These are phyloP conservation scores for western clawed frog (Xenopus tropicalis) DNA, from an alignment of 2,113 vertebrate genomes.

Conservation along the genomic window DNA sequence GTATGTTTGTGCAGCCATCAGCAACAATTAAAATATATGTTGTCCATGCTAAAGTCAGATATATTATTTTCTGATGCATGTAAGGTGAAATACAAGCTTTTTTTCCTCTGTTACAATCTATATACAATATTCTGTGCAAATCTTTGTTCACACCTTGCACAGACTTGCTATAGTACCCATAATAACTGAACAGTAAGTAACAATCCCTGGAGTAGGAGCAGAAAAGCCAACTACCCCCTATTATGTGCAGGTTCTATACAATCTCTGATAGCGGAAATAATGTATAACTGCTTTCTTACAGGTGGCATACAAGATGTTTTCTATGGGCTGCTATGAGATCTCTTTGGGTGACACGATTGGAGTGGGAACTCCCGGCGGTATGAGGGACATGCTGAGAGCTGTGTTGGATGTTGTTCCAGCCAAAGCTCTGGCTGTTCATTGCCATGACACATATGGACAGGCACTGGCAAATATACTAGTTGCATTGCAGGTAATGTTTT, in stretches of 20 bases:
- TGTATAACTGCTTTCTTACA: slow-evolving; percentile 49
- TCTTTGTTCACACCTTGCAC: too few species aligned
- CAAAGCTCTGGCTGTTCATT: slow-evolving; percentile 88
- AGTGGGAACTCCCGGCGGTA: slow-evolving; percentile 85
- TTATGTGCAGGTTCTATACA: too few species aligned
- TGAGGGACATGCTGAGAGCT: slow-evolving; percentile 80
- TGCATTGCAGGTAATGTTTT: slow-evolving; percentile 81
- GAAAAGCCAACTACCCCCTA: too few species aligned
- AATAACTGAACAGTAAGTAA: too few species aligned
- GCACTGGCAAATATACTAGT: slow-evolving; percentile 92
- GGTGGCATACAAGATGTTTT: slow-evolving; percentile 87
- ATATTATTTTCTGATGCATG: too few species aligned
- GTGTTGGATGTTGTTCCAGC: slow-evolving; percentile 84
- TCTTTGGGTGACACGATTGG: slow-evolving; percentile 94
- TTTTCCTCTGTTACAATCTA: too few species aligned
- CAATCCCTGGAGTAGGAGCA: too few species aligned
- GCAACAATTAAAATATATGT: neutral
- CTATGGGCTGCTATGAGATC: slow-evolving; percentile 97
- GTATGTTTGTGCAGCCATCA: too few species aligned
- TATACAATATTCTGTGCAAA: too few species aligned
- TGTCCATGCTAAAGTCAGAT: neutral
- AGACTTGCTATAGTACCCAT: too few species aligned
- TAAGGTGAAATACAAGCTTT: too few species aligned
- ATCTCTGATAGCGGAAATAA: too few species aligned
- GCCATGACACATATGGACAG: slow-evolving; percentile 95